Evolutionary conservation across 2,797 vertebrate species (phyloP).

Genomic region (Masticophis lateralis): DNA sequence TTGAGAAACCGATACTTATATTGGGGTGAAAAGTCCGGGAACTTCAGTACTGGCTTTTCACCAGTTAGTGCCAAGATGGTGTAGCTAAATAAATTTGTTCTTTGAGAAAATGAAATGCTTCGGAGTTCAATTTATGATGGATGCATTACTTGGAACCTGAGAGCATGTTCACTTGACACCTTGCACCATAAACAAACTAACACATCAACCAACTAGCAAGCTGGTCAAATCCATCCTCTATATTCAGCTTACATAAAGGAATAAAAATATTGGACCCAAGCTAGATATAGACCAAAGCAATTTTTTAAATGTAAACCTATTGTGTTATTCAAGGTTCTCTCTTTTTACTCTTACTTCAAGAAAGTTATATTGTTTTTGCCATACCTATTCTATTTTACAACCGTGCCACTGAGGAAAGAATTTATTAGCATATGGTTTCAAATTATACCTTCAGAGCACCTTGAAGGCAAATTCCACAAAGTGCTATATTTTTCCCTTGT

Average conservation of each 20-base stretch:
- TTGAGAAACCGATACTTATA: no score
- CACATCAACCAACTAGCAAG: background rate
- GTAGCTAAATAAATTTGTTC: no score
- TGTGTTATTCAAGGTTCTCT: background rate
- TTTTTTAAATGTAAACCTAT: background rate
- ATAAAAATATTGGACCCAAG: background rate
- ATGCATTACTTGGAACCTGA: no score
- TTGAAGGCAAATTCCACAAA: background rate
- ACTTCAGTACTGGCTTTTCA: no score
- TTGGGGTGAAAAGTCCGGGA: no score
- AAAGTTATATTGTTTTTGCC: background rate
- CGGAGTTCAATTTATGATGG: no score
- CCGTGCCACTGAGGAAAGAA: background rate
- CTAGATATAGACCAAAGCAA: background rate
- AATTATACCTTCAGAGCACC: background rate
- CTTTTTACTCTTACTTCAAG: background rate
- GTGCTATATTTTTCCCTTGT: background rate
- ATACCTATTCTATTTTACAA: background rate
- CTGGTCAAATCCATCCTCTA: background rate
- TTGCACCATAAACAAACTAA: background rate
- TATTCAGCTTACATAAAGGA: background rate
- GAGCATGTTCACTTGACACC: background rate
- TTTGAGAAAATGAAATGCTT: no score
- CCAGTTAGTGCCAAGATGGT: no score
- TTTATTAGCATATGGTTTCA: background rate